Conservation (phyloP, 2,888 invertebrate genomes). For the Megastigmus dorsalis region DNA sequence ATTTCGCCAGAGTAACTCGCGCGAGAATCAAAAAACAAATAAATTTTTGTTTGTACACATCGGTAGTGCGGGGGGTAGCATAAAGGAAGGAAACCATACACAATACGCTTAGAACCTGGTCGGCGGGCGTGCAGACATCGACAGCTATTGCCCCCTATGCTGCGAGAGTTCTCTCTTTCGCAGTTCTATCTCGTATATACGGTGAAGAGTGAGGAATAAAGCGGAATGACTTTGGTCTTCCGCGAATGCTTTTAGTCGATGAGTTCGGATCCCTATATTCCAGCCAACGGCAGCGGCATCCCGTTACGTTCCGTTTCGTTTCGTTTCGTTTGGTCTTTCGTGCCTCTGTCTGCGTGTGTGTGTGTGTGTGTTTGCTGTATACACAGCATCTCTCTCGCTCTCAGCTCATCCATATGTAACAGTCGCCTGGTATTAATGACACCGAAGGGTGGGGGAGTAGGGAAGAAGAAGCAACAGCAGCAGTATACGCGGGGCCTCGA, state of each 20-base stretch:
- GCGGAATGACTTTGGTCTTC: conserved; percentile 67
- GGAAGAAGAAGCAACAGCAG: conserved; percentile 18
- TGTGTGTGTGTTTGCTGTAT: conserved; percentile 41
- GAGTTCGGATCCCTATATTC: conserved; percentile 71
- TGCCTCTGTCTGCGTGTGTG: too few species aligned
- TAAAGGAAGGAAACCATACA: background rate
- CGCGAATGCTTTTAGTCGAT: conserved; percentile 74
- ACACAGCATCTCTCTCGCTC: background rate
- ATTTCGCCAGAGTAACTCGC: background rate
- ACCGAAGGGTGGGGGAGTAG: conserved; percentile 57
- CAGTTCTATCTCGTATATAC: background rate
- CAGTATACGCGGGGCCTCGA: conserved; percentile 52
- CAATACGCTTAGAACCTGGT: conserved; percentile 14
- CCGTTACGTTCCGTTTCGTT: conserved; percentile 68
- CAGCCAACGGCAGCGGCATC: conserved; percentile 51
- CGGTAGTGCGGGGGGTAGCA: background rate
- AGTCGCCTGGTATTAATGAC: conserved; percentile 75
- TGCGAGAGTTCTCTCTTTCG: background rate
- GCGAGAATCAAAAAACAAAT: too few species aligned
- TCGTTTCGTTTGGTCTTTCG: conserved; percentile 54
- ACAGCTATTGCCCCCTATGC: conserved; percentile 12
- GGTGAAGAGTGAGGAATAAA: conserved; percentile 53
- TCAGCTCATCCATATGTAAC: conserved; percentile 74
- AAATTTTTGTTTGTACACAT: conserved; percentile 14
- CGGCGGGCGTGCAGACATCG: background rate